Conservation (phyloP, 2,797 vertebrate species). For the Squalus acanthias region DNA sequence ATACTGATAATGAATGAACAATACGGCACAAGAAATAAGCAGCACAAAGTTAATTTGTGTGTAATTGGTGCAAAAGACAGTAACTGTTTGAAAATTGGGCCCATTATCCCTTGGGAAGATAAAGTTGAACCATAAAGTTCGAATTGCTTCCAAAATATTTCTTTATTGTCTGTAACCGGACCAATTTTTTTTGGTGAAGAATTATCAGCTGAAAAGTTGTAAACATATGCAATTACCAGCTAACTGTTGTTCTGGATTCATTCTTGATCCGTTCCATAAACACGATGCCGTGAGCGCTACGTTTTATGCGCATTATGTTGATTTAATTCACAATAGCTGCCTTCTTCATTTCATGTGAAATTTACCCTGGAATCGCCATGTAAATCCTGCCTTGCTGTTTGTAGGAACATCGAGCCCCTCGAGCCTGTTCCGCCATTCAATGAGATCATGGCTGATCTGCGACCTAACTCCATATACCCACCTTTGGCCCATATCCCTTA, state of each 20-base stretch:
- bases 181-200: background rate
- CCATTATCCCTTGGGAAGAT: background rate
- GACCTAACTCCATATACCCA: too few relatives aligned
- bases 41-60: background rate
- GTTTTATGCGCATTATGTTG: too few relatives aligned
- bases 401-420: too few relatives aligned
- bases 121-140: background rate
- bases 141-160: background rate
- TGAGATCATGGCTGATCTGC: too few relatives aligned
- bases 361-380: background rate
- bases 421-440: too few relatives aligned
- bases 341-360: background rate
- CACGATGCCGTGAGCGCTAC: too few relatives aligned
- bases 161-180: background rate
- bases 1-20: background rate
- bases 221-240: too few relatives aligned
- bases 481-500: too few relatives aligned
- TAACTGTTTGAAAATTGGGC: background rate
- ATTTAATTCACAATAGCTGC: background rate
- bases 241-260: too few relatives aligned
- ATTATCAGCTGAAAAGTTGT: too few relatives aligned
- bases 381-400: background rate
- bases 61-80: background rate
- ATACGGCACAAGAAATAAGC: background rate
- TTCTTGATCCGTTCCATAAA: too few relatives aligned